Conservation (phyloP, 2,113 vertebrate species). For the Mormyrus lacerda region DNA sequence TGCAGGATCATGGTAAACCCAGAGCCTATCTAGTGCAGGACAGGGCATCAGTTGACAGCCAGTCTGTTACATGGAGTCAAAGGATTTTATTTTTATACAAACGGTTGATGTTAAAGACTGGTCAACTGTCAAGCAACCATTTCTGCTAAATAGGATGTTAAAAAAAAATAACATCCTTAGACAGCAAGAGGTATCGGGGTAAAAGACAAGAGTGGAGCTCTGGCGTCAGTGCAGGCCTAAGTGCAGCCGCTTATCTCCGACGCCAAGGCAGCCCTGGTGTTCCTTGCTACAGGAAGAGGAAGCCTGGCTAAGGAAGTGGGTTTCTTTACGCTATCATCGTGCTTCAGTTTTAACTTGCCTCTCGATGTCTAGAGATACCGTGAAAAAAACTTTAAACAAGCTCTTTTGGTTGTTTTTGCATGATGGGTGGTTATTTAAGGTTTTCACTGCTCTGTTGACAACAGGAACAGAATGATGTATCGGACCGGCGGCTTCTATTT, state of each 20-base stretch:
- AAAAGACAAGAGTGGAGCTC: neutral
- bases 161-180: neutral
- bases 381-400: neutral
- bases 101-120: neutral
- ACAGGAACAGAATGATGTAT: neutral
- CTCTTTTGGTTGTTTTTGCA: neutral
- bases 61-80: neutral
- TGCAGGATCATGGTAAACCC: neutral
- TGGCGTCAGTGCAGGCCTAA: neutral
- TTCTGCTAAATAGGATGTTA: neutral
- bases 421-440: neutral
- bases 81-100: neutral
- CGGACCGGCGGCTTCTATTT: neutral
- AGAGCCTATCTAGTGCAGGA: neutral
- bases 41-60: neutral
- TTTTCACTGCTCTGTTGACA: neutral
- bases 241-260: conserved; percentile 32
- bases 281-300: conserved; percentile 44
- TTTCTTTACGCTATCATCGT: conserved; percentile 20
- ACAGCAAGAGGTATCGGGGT: neutral
- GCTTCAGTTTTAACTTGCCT: neutral
- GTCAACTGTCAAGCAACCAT: neutral
- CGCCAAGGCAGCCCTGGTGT: neutral
- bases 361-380: neutral
- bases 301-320: conserved; percentile 56